Conservation (phyloP, 2,797 vertebrate species). For the Falco novaeseelandiae region DNA sequence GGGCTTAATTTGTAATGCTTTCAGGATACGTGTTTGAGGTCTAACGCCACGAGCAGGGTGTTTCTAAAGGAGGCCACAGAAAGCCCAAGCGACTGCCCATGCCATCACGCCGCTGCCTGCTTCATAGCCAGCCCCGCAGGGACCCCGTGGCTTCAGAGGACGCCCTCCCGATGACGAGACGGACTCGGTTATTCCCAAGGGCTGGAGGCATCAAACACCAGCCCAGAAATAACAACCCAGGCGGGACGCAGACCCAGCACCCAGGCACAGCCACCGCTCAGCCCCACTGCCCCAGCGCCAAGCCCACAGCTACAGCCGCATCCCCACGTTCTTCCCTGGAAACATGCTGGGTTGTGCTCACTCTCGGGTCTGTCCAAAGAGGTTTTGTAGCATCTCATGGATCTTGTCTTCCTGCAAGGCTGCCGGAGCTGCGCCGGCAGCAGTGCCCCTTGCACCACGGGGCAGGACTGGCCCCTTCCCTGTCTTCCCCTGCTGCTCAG, state of each 20-base stretch:
- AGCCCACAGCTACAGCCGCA: not conserved
- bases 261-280: not conserved
- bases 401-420: not conserved
- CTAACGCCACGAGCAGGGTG: not conserved
- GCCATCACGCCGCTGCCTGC: not conserved
- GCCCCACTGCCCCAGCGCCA: accelerated
- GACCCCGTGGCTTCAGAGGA: accelerated
- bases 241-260: not conserved
- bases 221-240: not conserved
- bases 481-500: not conserved
- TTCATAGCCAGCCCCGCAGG: accelerated
- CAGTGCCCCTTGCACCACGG: accelerated
- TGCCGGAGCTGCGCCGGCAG: not conserved
- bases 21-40: not conserved
- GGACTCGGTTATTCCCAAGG: accelerated
- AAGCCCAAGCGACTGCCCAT: not conserved
- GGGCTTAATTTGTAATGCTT: not conserved
- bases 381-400: not conserved
- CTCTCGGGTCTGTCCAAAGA: not conserved
- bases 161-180: accelerated
- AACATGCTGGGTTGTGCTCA: too few relatives aligned
- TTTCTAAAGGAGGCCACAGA: not conserved
- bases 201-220: not conserved
- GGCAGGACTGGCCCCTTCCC: not conserved
- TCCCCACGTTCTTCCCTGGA: not conserved